Evolutionary conservation across 2,888 invertebrate species (phyloP).

Genomic region (Papilio gigon): DNA sequence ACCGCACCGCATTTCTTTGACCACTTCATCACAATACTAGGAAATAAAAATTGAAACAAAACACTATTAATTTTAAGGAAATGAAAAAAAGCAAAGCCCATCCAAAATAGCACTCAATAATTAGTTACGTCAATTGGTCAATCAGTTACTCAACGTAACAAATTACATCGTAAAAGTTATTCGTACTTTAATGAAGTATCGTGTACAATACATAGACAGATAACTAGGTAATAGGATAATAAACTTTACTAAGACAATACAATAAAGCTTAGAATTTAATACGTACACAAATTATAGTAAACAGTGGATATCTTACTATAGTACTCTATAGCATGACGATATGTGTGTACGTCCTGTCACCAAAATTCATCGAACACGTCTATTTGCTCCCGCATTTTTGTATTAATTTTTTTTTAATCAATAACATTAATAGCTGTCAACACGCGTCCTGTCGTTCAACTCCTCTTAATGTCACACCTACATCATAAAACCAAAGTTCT

Average conservation of each 20-base stretch:
- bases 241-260: no score
- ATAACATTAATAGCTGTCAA: slow-evolving; percentile 15
- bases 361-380: no score
- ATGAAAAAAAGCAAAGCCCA: no score
- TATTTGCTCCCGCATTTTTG: no score
- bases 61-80: no score
- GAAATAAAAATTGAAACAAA: background rate
- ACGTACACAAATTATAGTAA: background rate
- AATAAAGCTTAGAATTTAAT: no score
- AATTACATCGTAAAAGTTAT: background rate
- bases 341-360: no score
- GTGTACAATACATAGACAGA: background rate
- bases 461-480: slow-evolving; percentile 22
- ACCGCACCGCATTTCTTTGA: slow-evolving; percentile 11
- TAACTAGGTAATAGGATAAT: no score
- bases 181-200: background rate
- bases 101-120: no score
- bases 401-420: background rate
- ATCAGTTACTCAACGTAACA: background rate
- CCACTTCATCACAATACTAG: background rate
- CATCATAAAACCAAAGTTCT: slow-evolving; percentile 19
- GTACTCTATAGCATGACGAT: no score
- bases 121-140: slow-evolving; percentile 1
- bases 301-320: no score
- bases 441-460: slow-evolving; percentile 1